Evolutionary conservation across 2,888 invertebrate genomes (phyloP).

Genomic region (Pterostichus madidus): DNA sequence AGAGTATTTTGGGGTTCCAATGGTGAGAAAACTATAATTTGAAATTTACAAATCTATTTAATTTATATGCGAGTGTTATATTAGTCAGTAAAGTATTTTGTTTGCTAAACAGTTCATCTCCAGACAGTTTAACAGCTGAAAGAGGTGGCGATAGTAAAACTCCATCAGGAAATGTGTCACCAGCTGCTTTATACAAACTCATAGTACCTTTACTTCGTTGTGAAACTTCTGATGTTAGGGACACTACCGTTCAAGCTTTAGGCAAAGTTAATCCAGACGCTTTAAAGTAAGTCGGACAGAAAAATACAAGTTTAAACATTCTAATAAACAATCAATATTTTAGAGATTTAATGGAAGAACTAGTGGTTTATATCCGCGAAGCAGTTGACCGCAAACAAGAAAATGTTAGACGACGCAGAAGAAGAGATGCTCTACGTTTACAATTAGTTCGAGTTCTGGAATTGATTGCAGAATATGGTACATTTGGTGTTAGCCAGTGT

Average conservation of each 20-base stretch:
- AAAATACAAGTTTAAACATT: too few relatives aligned
- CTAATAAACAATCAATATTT: slow-evolving; percentile 56
- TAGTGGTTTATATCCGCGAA: slow-evolving; percentile 94
- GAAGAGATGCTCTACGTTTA: slow-evolving; percentile 94
- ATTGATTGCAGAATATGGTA: slow-evolving; percentile 93
- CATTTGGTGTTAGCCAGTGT: slow-evolving; percentile 91
- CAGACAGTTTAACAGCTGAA: slow-evolving; percentile 92
- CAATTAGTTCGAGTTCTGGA: slow-evolving; percentile 95
- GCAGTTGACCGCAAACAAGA: slow-evolving; percentile 98
- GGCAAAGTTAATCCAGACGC: slow-evolving; percentile 97
- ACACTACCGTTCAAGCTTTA: slow-evolving; percentile 95
- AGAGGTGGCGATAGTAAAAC: slow-evolving; percentile 86
- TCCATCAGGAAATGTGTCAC: slow-evolving; percentile 86
- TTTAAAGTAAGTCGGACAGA: slow-evolving; percentile 84
- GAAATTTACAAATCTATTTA: background rate
- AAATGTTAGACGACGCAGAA: slow-evolving; percentile 93
- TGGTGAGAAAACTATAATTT: background rate
- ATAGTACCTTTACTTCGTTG: slow-evolving; percentile 95
- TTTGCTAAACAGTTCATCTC: slow-evolving; percentile 85
- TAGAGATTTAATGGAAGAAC: slow-evolving; percentile 97
- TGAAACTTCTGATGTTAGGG: slow-evolving; percentile 95
- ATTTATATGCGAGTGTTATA: background rate
- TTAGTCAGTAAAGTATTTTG: background rate
- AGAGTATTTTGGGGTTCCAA: background rate
- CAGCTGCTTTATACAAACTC: slow-evolving; percentile 93